Conservation (phyloP, 2,113 vertebrate species). For the Malaclemys terrapin region DNA sequence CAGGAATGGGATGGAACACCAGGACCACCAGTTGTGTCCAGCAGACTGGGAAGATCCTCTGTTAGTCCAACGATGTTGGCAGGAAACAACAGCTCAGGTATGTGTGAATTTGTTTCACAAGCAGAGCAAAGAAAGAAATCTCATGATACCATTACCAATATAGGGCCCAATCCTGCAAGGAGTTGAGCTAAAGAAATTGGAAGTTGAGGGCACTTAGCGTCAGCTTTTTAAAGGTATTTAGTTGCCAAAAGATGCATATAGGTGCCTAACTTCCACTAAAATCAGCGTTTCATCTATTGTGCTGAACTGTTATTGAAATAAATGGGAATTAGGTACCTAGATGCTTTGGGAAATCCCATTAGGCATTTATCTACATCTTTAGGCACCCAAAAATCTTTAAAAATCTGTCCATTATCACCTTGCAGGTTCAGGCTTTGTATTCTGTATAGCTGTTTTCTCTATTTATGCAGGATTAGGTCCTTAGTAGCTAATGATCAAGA, state of each 20-base stretch:
- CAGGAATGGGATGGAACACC: constrained; percentile 92
- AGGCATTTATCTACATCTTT: background rate
- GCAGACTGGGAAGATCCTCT: constrained; percentile 90
- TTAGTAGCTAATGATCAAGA: rapidly evolving
- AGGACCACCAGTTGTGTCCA: constrained; percentile 86
- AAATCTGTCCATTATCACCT: background rate
- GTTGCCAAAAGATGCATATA: background rate
- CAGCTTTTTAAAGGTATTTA: background rate
- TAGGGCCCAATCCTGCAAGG: background rate
- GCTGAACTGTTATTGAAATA: background rate
- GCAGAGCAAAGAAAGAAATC: background rate
- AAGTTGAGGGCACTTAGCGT: background rate
- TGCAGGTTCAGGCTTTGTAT: no score
- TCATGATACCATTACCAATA: background rate
- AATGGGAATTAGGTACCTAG: background rate
- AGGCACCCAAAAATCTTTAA: background rate
- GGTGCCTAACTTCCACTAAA: background rate
- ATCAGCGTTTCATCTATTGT: background rate
- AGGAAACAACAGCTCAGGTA: constrained; percentile 91
- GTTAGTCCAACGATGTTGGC: constrained; percentile 91
- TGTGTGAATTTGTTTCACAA: background rate
- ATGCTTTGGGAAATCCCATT: background rate
- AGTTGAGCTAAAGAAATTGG: background rate
- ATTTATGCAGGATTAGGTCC: background rate
- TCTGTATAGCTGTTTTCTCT: background rate